Evolutionary conservation across 2,113 vertebrate species (phyloP).

Genomic region (Montifringilla adamsi): DNA sequence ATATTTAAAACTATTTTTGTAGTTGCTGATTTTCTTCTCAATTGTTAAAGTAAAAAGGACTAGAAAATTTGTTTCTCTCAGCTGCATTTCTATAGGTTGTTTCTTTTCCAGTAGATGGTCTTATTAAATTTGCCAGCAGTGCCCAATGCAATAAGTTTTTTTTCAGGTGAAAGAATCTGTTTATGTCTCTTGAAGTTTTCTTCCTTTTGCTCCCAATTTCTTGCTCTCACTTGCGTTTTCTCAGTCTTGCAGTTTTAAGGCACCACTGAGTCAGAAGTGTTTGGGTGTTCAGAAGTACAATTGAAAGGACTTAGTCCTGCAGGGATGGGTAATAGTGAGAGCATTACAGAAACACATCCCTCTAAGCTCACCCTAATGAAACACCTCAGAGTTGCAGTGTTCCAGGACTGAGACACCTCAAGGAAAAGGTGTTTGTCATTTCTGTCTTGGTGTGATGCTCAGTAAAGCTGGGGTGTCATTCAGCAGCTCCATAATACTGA

Average conservation of each 20-base stretch:
- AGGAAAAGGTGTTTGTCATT: not conserved
- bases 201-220: not conserved
- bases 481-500: not conserved
- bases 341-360: not conserved
- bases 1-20: not conserved
- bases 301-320: not conserved
- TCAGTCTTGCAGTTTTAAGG: not conserved
- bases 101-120: not conserved
- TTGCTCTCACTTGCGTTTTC: not conserved
- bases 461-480: not conserved
- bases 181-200: not conserved
- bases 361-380: not conserved
- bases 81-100: not conserved
- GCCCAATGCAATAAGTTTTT: not conserved
- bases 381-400: not conserved
- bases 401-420: not conserved
- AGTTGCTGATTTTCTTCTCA: not conserved
- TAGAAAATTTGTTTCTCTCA: not conserved
- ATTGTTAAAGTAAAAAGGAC: not conserved
- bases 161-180: not conserved
- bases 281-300: not conserved
- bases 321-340: not conserved
- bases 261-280: not conserved
- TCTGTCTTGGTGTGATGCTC: not conserved
- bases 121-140: not conserved